Percentiles rank a stretch among this genome's conserved stretches.
These are phyloP conservation scores for Sebastes alutus DNA, from an alignment of 2,797 vertebrate species.

Conservation along the genomic window DNA sequence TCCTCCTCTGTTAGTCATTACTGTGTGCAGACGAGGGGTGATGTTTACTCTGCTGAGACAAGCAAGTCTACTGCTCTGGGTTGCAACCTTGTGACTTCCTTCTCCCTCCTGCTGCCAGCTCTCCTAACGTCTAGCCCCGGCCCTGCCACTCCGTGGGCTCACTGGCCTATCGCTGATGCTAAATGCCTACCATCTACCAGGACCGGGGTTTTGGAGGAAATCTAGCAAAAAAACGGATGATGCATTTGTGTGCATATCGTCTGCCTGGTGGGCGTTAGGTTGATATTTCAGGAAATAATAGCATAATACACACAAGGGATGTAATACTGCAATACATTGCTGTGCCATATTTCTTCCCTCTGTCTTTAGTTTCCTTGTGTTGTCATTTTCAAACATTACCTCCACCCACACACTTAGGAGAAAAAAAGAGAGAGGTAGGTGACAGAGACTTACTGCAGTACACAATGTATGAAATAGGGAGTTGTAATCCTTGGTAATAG, in stretches of 20 bases:
- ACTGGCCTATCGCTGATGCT: conserved; percentile 45
- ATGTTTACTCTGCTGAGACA: conserved; percentile 86
- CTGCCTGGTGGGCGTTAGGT: conserved; percentile 63
- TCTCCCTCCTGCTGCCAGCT: conserved; percentile 79
- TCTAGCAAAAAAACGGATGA: conserved; percentile 24
- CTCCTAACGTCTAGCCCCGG: conserved; percentile 69
- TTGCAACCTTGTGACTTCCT: conserved; percentile 84
- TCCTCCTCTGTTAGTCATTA: conserved; percentile 84
- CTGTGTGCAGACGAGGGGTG: conserved; percentile 81
- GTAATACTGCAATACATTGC: conserved; percentile 57
- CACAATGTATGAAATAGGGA: conserved; percentile 57
- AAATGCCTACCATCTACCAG: conserved; percentile 45
- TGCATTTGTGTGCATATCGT: conserved; percentile 36
- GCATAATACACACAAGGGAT: conserved; percentile 68
- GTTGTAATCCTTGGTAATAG: conserved; percentile 67
- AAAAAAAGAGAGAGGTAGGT: conserved; percentile 28
- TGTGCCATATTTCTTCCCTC: conserved; percentile 59
- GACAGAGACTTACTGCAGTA: conserved; percentile 62
- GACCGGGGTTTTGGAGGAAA: conserved; percentile 23
- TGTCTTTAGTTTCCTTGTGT: conserved; percentile 68
- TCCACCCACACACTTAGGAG: conserved; percentile 61
- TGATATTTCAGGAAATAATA: conserved; percentile 73
- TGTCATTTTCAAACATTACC: conserved; percentile 74
- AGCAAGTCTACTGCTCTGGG: conserved; percentile 84
- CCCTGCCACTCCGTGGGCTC: conserved; percentile 61